Evolutionary conservation across 2,113 vertebrate genomes (phyloP).

Genomic region (Abramis brama): DNA sequence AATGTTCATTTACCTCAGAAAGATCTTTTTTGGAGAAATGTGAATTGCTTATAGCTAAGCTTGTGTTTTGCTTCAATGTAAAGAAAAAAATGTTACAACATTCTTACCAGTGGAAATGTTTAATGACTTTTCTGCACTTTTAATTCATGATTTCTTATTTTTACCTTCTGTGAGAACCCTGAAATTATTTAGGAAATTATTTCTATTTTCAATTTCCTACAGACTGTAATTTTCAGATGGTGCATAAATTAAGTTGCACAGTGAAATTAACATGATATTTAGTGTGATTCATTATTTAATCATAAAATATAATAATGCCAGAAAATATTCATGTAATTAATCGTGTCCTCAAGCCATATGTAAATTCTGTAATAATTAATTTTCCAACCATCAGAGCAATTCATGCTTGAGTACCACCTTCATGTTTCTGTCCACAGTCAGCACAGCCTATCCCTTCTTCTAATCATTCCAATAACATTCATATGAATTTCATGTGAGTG

Average conservation of each 20-base stretch:
- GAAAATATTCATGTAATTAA: conserved; percentile 4
- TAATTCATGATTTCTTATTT: neutral
- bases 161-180: no score
- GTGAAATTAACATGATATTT: neutral
- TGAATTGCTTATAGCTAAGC: no score
- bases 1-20: neutral
- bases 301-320: neutral
- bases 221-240: neutral
- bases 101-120: neutral
- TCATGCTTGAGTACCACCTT: neutral
- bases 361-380: neutral
- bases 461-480: neutral
- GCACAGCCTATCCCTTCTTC: neutral
- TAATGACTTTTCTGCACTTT: neutral
- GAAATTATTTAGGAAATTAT: no score
- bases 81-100: no score
- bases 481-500: no score
- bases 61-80: no score
- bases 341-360: neutral
- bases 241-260: neutral
- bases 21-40: neutral
- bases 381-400: neutral
- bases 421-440: neutral
- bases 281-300: neutral
- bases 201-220: no score